These are phyloP conservation scores for Pan troglodytes DNA, from an alignment of 2,113 vertebrate genomes.

Conservation along the genomic window NHGRI_mPanTro3-v2.1_pri NC_072403.2:101959501-101960000, in stretches of 20 bases:
- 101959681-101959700: neutral
- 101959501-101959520: neutral
- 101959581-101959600: neutral
- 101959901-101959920: slow-evolving; percentile 64
- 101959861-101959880: slow-evolving; percentile 64
- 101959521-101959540: neutral
- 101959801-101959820: slow-evolving; percentile 29
- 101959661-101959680: neutral
- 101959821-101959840: slow-evolving; percentile 52
- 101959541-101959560: neutral
- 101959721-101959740: neutral
- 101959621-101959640: slow-evolving; percentile 1
- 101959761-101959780: slow-evolving; percentile 7
- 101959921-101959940: slow-evolving; percentile 67
- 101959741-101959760: neutral
- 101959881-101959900: slow-evolving; percentile 51
- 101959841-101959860: slow-evolving; percentile 50
- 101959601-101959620: neutral
- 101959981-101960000: slow-evolving; percentile 41
- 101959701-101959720: neutral
- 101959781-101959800: neutral
- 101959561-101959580: neutral
- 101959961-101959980: slow-evolving; percentile 68
- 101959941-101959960: slow-evolving; percentile 64
- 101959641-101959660: neutral